These are phyloP conservation scores for Aradophagus sp. DNA, from an alignment of 1,140 invertebrate genomes.

Conservation along the genomic window DNA sequence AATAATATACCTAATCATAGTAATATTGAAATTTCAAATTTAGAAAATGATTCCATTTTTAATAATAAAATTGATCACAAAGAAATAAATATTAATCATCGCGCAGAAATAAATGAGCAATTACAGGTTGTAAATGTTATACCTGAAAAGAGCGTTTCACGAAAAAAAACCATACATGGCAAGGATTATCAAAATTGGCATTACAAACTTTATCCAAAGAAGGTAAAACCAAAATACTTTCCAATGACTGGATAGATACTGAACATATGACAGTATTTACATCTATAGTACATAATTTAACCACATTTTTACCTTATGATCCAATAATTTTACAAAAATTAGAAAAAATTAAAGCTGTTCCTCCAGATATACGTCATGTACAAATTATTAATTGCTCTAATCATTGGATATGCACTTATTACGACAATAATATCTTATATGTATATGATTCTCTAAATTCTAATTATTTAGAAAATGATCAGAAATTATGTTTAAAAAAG, in stretches of 20 bases:
- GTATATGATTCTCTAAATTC: constrained; percentile 5
- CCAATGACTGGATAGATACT: constrained; percentile 4
- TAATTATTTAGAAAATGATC: background rate
- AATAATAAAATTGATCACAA: too few relatives aligned
- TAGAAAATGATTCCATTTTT: background rate
- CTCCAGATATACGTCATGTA: constrained; percentile 6
- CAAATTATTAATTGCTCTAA: constrained; percentile 12
- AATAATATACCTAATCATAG: too few relatives aligned
- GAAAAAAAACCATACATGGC: constrained; percentile 2
- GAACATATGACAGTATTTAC: constrained; percentile 7
- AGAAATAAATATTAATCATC: background rate
- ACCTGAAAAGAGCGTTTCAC: too few relatives aligned
- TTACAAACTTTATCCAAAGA: background rate
- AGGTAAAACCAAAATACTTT: constrained; percentile 1
- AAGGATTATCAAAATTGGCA: constrained; percentile 8
- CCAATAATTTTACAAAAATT: constrained; percentile 4
- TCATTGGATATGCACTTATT: constrained; percentile 22
- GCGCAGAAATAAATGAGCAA: background rate
- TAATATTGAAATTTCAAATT: too few relatives aligned
- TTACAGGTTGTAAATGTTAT: background rate
- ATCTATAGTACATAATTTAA: constrained; percentile 13
- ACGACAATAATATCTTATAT: background rate
- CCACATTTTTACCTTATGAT: constrained; percentile 18
- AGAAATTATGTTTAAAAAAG: background rate
- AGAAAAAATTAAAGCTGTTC: constrained; percentile 12